These are phyloP conservation scores for Peromyscus attwateri DNA, from an alignment of 2,797 vertebrate genomes.

Conservation along the genomic window DNA sequence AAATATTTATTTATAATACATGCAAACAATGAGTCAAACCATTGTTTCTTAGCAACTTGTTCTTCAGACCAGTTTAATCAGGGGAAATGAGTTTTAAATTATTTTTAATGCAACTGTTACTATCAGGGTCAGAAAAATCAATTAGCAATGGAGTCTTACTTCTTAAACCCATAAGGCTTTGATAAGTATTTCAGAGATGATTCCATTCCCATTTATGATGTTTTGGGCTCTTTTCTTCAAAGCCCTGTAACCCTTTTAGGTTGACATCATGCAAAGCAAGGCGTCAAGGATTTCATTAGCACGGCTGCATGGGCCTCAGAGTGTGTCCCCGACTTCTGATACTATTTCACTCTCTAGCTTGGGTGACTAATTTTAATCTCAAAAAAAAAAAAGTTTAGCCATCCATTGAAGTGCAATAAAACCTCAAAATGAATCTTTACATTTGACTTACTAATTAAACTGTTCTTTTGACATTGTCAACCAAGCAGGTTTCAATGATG, in stretches of 20 bases:
- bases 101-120: conserved; percentile 84
- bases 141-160: conserved; percentile 85
- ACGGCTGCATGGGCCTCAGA: background rate
- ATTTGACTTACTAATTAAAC: conserved; percentile 79
- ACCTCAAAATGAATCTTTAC: conserved; percentile 74
- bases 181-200: conserved; percentile 82
- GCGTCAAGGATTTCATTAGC: conserved; percentile 80
- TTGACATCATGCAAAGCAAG: conserved; percentile 76
- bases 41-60: conserved; percentile 68
- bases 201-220: conserved; percentile 69
- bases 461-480: conserved; percentile 72
- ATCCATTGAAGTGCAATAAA: conserved; percentile 65
- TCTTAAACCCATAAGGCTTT: conserved; percentile 77
- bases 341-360: conserved; percentile 66
- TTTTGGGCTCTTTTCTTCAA: conserved; percentile 42
- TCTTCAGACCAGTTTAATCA: conserved; percentile 76
- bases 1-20: conserved; percentile 71
- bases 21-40: conserved; percentile 77
- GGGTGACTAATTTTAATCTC: conserved; percentile 84
- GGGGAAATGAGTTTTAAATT: conserved; percentile 76
- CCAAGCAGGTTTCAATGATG: conserved; percentile 46
- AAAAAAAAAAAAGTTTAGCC: conserved; percentile 81
- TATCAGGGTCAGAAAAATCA: conserved; percentile 85
- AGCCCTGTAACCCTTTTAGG: conserved; percentile 64
- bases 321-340: conserved; percentile 54